These are phyloP conservation scores for Phymatocera aterrima DNA, from an alignment of 2,888 invertebrate species.

Conservation along the genomic window DNA sequence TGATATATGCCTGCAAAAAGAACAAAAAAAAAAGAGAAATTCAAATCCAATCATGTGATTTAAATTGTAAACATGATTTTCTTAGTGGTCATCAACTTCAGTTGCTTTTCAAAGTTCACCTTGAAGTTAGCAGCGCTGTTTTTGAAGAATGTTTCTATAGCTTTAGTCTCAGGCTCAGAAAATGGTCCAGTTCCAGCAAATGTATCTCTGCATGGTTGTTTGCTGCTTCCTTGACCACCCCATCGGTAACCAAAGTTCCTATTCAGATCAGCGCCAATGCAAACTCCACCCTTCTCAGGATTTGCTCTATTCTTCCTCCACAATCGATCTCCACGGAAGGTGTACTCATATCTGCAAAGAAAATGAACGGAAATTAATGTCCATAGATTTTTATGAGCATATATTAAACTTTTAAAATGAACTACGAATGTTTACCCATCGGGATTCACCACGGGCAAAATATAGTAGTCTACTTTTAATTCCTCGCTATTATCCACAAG, in stretches of 20 bases:
- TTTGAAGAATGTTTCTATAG: constrained; percentile 78
- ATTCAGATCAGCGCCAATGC: constrained; percentile 88
- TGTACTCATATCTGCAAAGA: constrained; percentile 87
- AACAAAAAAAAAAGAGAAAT: neutral
- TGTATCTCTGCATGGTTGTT: constrained; percentile 88
- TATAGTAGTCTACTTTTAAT: constrained; percentile 83
- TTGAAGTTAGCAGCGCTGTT: constrained; percentile 71
- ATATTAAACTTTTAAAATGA: neutral
- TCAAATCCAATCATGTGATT: neutral
- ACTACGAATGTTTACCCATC: constrained; percentile 81
- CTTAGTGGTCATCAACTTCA: neutral
- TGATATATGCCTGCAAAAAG: constrained; percentile 82
- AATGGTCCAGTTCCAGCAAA: constrained; percentile 88
- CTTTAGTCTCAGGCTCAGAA: constrained; percentile 91
- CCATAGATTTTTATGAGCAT: no score
- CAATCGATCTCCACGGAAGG: constrained; percentile 86
- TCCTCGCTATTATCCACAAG: constrained; percentile 83
- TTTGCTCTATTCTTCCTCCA: constrained; percentile 88
- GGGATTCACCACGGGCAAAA: constrained; percentile 80
- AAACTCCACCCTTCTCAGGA: constrained; percentile 77
- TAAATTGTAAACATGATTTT: neutral
- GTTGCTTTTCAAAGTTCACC: constrained; percentile 54
- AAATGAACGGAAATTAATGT: no score
- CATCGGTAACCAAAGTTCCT: constrained; percentile 93
- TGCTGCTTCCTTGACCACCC: constrained; percentile 91